Evolutionary conservation across 2,888 invertebrate genomes (phyloP).

Genomic region (Aspidiotus destructor): DNA sequence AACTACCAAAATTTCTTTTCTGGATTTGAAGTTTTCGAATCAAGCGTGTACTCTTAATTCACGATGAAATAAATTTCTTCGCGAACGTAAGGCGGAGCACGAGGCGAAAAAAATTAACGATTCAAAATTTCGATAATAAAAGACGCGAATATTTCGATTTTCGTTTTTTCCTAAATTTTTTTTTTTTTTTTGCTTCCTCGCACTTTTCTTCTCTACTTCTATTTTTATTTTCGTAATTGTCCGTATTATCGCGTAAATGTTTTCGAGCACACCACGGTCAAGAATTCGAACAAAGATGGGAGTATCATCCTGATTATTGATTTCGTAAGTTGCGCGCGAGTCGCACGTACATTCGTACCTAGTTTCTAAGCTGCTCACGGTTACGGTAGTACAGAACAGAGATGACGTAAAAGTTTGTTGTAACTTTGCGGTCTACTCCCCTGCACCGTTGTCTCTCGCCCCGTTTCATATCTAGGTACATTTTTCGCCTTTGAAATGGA

Average conservation of each 20-base stretch:
- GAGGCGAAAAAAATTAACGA: conserved; percentile 10
- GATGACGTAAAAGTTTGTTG: conserved; percentile 1
- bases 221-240: conserved; percentile 16
- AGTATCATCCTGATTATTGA: conserved; percentile 15
- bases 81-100: background rate
- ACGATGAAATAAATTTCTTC: background rate
- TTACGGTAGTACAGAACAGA: background rate
- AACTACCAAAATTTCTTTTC: too few relatives aligned
- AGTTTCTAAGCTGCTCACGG: background rate
- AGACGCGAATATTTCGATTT: background rate
- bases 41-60: background rate
- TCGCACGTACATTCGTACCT: background rate
- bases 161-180: too few relatives aligned
- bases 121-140: background rate
- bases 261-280: conserved; percentile 18
- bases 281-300: conserved; percentile 9
- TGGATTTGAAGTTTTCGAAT: too few relatives aligned
- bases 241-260: conserved; percentile 1
- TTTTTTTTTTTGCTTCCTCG: too few relatives aligned
- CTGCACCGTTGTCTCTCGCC: background rate
- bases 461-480: background rate
- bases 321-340: conserved; percentile 10
- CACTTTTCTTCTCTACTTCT: too few relatives aligned
- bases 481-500: background rate
- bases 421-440: background rate